These are phyloP conservation scores for Sebastes taczanowskii DNA, from an alignment of 2,797 vertebrate species.

Conservation along the genomic window DNA sequence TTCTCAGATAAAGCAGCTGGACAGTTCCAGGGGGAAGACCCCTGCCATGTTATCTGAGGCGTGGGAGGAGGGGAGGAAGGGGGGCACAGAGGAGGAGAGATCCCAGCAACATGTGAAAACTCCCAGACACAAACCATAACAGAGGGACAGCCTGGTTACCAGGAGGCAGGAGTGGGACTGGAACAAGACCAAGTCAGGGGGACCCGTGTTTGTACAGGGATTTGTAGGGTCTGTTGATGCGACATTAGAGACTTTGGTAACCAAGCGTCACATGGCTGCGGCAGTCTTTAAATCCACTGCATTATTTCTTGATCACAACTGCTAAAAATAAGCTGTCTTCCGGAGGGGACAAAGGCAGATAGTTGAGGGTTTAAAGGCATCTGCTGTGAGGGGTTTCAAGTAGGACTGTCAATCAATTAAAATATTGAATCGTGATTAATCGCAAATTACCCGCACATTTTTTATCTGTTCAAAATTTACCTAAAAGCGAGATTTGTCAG, in stretches of 20 bases:
- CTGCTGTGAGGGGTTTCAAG: slow-evolving; percentile 13
- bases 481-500: too few species aligned
- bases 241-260: slow-evolving; percentile 28
- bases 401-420: too few species aligned
- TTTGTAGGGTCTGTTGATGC: slow-evolving; percentile 3
- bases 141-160: slow-evolving; percentile 65
- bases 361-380: slow-evolving; percentile 4
- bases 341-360: background rate
- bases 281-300: slow-evolving; percentile 7
- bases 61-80: slow-evolving; percentile 55
- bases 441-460: too few species aligned
- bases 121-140: slow-evolving; percentile 75
- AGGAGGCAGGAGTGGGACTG: slow-evolving; percentile 45
- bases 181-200: slow-evolving; percentile 9
- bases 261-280: slow-evolving; percentile 1
- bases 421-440: too few species aligned
- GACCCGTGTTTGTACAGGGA: background rate
- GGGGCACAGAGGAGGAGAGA: slow-evolving; percentile 48
- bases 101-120: slow-evolving; percentile 76
- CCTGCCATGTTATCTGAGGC: slow-evolving; percentile 78
- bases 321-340: slow-evolving; percentile 32
- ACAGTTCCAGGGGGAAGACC: slow-evolving; percentile 78
- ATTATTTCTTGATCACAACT: slow-evolving; percentile 10
- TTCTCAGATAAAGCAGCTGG: slow-evolving; percentile 80
- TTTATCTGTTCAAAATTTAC: too few species aligned